Base-by-base conservation (phyloP, 2,797 vertebrate species). In the Antennarius maculatus region DNA sequence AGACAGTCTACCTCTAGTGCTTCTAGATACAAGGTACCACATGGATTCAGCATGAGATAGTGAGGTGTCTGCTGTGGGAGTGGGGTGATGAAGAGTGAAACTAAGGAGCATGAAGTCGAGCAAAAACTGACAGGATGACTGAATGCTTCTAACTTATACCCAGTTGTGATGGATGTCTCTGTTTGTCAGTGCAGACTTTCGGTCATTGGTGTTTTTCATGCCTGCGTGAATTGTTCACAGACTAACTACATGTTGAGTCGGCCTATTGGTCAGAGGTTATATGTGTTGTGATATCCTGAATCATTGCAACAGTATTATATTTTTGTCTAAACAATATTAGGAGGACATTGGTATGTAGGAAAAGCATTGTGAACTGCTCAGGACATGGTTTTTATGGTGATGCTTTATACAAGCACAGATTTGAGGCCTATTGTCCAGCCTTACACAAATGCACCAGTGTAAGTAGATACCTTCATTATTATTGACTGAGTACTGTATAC, bases 11-110 rank as follows among this genome's bases (percentile, higher is more conserved):
- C 81, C 84, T 14, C 53, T 77, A 61, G 68, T 87, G 83, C 74
- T 71, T 72, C 63, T 87, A 76, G 76, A 87, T 17, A 55, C 66
- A 66, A 94, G 92, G 94, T 94, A 93, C 76, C 65, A 62, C 43
- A 39, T 17, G 34, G 48, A 39, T 49, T 53, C 23, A 54, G 84
- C 78, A 84, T 85, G 89, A 12, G 47, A 7, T 10, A 31, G 46
- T 0, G 7, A 18, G 18, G 28, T 1, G n/a, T 67, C 16, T 74
- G 58, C 65, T 66, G 46, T 45, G 57, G 37, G 18, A 54, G 56
- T 62, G 43, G 43, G 62, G 18, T 43, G 65, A 51, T 65, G 27
- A 46, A 54, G 15, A 63, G 43, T 48, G 8, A 61, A 12, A 68
- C 6, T 12, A 63, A 39, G 16, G 48, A 67, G 84, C 83, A 86